phyloP scores from a whole-genome alignment of 35 echinoderm and acorn worm species.

The Apostichopus californicus region DNA sequence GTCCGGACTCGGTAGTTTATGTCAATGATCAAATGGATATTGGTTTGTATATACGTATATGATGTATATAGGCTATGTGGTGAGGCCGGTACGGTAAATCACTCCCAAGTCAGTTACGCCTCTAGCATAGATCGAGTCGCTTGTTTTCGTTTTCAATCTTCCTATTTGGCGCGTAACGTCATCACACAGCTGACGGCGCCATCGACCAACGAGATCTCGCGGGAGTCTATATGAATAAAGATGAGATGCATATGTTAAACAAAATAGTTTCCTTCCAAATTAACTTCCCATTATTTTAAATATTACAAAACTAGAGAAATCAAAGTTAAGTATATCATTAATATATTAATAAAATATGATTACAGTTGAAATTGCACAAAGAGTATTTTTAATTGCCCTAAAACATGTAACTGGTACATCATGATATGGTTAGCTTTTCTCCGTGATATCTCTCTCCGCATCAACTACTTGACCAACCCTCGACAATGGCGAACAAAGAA shows the following conservation, averaged over 20 bases:
- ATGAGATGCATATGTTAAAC: not conserved
- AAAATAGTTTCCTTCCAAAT: not conserved
- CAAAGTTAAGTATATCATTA: too few relatives aligned
- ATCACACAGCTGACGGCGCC: conserved; percentile 25
- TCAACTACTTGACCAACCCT: not conserved
- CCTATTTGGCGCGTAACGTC: conserved; percentile 27
- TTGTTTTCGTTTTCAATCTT: conserved; percentile 30
- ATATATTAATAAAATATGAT: too few relatives aligned
- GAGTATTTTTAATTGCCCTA: not conserved
- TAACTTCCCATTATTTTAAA: not conserved
- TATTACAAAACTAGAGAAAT: too few relatives aligned
- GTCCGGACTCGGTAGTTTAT: too few relatives aligned
- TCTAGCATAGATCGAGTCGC: not conserved
- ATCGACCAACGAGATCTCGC: conserved; percentile 18
- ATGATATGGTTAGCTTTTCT: too few relatives aligned
- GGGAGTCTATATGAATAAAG: conserved; percentile 10
- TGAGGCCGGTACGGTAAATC: too few relatives aligned
- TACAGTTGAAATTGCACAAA: not conserved
- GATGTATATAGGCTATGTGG: too few relatives aligned
- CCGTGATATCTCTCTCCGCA: not conserved
- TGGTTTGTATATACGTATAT: too few relatives aligned
- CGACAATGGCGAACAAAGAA: not conserved
- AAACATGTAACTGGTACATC: not conserved
- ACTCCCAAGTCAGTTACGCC: too few relatives aligned
- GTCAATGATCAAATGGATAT: too few relatives aligned